Base-by-base conservation (phyloP, 2,797 vertebrate species). In the Geotrypetes seraphini region DNA sequence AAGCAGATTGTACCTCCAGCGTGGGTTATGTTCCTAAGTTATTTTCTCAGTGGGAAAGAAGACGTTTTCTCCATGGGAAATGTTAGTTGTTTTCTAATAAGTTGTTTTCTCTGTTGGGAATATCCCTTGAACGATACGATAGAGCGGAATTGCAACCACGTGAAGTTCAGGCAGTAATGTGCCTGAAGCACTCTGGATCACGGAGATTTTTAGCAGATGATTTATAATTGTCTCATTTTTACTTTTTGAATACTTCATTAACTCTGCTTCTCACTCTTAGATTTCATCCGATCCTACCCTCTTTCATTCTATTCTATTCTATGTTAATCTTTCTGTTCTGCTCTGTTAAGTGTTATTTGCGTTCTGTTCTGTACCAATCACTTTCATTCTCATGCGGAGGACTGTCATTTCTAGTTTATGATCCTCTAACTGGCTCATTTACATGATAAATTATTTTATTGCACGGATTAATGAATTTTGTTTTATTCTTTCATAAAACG, bases 51-150 rank as follows among this genome's bases (percentile, higher is more conserved):
- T 56, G 25, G 59, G 41, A 63, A 70, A 71, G 41, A 66, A 71
- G 69, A 65, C 57, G 25, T 60, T 75, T 71, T 74, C 63, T 11
- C 47, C 32, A 32, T 71, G 50, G 48, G 52, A 57, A 58, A 15
- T 61, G 47, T 62, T 60, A 48, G 37, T 53, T 69, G 47, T 65
- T 73, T 66, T 66, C 63, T 64, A 71, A 57, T 64, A 70, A 68
- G 42, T 50, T 64, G 23, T 56, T 67, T 65, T 59, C 43, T 69
- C 31, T 37, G 36, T 23, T 39, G n/a, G 39, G 46, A 40, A 53
- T 52, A 25, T 26, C 27, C 26, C 53, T 43, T 19, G 16, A 47
- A 43, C 54, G 28, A 41, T 62, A 41, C 57, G 43, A 33, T 32
- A 31, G 52, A 43, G 39, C 47, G 40, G 8, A 2, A 25, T n/a